Percentiles rank a stretch among this genome's conserved stretches.
phyloP scores from a whole-genome alignment of 1,140 invertebrate species.

The Coenobita brevimanus region DNA sequence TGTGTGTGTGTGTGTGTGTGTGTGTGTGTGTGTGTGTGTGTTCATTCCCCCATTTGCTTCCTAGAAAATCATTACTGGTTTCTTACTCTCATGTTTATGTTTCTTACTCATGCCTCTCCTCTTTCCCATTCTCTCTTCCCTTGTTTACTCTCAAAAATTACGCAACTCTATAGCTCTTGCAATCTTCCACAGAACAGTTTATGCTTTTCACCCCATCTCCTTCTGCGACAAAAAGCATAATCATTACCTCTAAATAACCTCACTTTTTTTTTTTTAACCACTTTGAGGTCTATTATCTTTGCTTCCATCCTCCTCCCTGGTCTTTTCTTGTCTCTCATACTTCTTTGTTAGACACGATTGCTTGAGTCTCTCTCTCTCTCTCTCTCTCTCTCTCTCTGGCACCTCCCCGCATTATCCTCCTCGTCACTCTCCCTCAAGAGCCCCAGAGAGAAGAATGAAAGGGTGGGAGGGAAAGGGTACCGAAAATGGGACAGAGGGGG shows the following conservation, averaged over 20 bases:
- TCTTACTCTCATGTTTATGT: background rate
- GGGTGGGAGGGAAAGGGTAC: background rate
- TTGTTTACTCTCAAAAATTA: background rate
- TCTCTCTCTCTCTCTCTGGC: background rate
- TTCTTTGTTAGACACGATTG: background rate
- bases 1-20: slow-evolving; percentile 12
- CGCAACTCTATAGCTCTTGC: background rate
- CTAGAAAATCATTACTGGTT: background rate
- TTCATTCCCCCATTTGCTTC: background rate
- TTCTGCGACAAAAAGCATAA: too few relatives aligned
- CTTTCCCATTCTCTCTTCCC: background rate
- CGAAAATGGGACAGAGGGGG: background rate
- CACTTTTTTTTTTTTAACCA: background rate
- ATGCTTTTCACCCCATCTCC: background rate
- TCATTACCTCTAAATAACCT: too few relatives aligned
- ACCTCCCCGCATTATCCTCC: background rate
- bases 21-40: background rate
- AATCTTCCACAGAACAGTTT: background rate
- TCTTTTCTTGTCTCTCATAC: background rate
- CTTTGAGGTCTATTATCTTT: background rate
- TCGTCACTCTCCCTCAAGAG: background rate
- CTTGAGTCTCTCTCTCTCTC: background rate
- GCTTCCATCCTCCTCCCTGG: background rate
- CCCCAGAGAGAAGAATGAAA: background rate
- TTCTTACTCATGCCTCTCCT: background rate